Conservation (phyloP, 2,113 vertebrate species). For the Aplodontia rufa region DNA sequence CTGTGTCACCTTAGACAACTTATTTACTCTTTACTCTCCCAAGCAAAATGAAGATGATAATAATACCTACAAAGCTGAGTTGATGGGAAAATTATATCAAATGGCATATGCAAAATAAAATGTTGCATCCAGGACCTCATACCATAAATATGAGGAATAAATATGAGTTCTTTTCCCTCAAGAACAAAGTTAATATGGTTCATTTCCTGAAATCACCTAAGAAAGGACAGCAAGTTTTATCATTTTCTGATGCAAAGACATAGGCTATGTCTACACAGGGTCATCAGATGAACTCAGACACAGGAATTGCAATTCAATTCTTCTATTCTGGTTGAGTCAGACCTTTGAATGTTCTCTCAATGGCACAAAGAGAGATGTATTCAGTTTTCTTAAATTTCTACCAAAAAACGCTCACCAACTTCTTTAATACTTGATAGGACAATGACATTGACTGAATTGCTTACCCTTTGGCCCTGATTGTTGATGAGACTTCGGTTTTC, state of each 20-base stretch:
- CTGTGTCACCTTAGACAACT: neutral
- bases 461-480: neutral
- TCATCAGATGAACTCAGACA: neutral
- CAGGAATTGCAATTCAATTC: neutral
- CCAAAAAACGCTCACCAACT: neutral
- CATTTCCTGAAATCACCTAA: conserved; percentile 13
- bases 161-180: neutral
- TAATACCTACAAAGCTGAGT: neutral
- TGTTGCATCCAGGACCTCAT: neutral
- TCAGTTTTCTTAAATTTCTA: conserved; percentile 4
- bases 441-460: neutral
- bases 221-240: neutral
- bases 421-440: neutral
- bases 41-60: neutral
- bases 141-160: neutral
- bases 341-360: neutral
- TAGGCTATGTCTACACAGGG: neutral
- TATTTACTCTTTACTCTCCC: neutral
- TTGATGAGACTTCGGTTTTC: neutral
- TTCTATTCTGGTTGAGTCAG: neutral
- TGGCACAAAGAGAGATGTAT: neutral
- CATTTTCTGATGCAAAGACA: neutral
- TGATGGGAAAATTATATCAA: neutral
- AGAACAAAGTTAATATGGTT: conserved; percentile 8
- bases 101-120: neutral